Evolutionary conservation across 2,888 invertebrate genomes (phyloP).

Genomic region (Anaspis maculata): DNA sequence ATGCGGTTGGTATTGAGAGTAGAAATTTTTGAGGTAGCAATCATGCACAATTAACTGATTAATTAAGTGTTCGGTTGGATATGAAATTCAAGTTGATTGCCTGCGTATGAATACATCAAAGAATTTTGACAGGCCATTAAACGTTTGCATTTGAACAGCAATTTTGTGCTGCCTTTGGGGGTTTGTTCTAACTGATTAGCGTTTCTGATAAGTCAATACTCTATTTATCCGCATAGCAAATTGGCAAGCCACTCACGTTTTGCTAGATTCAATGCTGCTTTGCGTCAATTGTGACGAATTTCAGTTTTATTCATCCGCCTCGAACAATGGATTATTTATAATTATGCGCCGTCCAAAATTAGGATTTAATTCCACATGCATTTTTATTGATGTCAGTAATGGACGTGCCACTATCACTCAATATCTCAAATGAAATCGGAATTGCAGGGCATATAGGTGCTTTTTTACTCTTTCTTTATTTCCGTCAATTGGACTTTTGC

Average conservation of each 20-base stretch:
- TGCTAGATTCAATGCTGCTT: conserved; percentile 7
- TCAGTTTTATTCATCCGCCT: conserved; percentile 8
- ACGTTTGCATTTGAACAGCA: conserved; percentile 10
- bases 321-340: too few relatives aligned
- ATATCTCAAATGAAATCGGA: too few relatives aligned
- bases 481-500: too few relatives aligned
- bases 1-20: too few relatives aligned
- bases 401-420: too few relatives aligned
- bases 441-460: too few relatives aligned
- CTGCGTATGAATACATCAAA: conserved; percentile 10
- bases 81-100: conserved; percentile 9
- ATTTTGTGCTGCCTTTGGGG: conserved; percentile 11
- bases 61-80: conserved; percentile 12
- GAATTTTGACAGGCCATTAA: conserved; percentile 14
- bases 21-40: conserved; percentile 9
- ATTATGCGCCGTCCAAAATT: too few relatives aligned
- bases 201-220: conserved; percentile 13
- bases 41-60: conserved; percentile 11
- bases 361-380: too few relatives aligned
- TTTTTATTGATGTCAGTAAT: too few relatives aligned
- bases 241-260: conserved; percentile 10
- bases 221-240: conserved; percentile 13
- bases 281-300: conserved; percentile 11
- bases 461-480: too few relatives aligned
- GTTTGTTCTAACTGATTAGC: conserved; percentile 15